These are phyloP conservation scores for Dendronephthya gigantea DNA, from an alignment of 64 coral and sea anemone species.

Conservation along the genomic window DNA sequence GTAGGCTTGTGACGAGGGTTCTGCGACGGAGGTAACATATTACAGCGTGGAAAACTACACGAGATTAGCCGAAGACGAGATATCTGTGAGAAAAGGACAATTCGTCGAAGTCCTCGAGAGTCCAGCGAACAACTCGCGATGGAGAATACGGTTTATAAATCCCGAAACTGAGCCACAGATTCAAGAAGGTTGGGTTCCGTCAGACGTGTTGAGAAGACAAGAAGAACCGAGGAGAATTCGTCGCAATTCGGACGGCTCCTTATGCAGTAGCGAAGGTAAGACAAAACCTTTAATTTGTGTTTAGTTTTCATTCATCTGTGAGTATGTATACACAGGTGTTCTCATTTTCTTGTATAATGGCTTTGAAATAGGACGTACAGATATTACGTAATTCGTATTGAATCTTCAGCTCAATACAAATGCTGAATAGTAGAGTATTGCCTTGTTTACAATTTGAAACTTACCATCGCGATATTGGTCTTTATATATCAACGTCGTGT, in stretches of 20 bases:
- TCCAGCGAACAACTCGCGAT: slow-evolving; percentile 67
- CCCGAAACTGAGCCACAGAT: slow-evolving; percentile 49
- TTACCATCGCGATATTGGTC: no score
- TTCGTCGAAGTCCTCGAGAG: slow-evolving; percentile 86
- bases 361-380: background rate
- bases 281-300: background rate
- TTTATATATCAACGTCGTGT: no score
- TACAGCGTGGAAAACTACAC: slow-evolving; percentile 57
- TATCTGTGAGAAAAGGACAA: slow-evolving; percentile 86
- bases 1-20: slow-evolving; percentile 30
- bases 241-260: slow-evolving; percentile 80
- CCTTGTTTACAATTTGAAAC: no score
- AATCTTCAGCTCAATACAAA: no score
- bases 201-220: slow-evolving; percentile 32
- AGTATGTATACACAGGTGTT: background rate
- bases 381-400: no score
- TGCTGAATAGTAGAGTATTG: no score
- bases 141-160: slow-evolving; percentile 69
- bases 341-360: background rate
- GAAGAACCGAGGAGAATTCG: slow-evolving; percentile 56
- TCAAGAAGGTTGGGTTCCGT: slow-evolving; percentile 78
- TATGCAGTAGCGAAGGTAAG: slow-evolving; percentile 94
- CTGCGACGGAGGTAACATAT: slow-evolving; percentile 50
- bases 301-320: background rate
- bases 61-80: slow-evolving; percentile 69